These are phyloP conservation scores for Fulmarus glacialis DNA, from an alignment of 2,113 vertebrate genomes.

Conservation along the genomic window DNA sequence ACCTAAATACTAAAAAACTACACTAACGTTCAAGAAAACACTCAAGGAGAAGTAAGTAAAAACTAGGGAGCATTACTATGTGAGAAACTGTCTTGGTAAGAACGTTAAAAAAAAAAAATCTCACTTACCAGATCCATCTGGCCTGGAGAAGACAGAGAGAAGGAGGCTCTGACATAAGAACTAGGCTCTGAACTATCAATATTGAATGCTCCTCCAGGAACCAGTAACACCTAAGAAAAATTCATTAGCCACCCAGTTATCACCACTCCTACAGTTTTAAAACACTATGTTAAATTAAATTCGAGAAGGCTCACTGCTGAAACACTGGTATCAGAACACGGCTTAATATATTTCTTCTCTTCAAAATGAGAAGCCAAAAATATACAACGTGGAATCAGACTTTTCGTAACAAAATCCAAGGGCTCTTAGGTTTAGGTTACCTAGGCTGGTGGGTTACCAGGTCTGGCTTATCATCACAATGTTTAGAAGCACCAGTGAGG, in stretches of 20 bases:
- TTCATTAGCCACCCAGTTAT: neutral
- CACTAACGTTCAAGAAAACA: neutral
- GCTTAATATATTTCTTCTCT: neutral
- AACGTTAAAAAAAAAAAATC: neutral
- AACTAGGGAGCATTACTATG: neutral
- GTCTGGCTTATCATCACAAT: neutral
- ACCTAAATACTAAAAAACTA: neutral
- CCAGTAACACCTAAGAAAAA: conserved; percentile 83
- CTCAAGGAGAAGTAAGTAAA: neutral
- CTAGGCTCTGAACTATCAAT: conserved; percentile 78
- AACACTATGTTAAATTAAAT: neutral
- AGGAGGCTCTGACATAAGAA: conserved; percentile 87
- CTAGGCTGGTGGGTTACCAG: neutral
- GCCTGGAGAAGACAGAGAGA: conserved; percentile 85
- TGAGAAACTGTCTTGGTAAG: neutral
- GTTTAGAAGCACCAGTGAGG: neutral
- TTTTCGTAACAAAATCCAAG: neutral
- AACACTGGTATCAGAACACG: neutral
- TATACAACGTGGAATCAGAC: neutral
- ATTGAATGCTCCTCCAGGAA: conserved; percentile 88
- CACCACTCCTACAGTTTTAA: neutral
- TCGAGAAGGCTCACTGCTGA: neutral
- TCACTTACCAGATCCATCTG: conserved; percentile 87
- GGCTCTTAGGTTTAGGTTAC: neutral
- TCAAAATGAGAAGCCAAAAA: neutral